Evolutionary conservation across 2,888 invertebrate species (phyloP).

Genomic region (Sisyra nigra): DNA sequence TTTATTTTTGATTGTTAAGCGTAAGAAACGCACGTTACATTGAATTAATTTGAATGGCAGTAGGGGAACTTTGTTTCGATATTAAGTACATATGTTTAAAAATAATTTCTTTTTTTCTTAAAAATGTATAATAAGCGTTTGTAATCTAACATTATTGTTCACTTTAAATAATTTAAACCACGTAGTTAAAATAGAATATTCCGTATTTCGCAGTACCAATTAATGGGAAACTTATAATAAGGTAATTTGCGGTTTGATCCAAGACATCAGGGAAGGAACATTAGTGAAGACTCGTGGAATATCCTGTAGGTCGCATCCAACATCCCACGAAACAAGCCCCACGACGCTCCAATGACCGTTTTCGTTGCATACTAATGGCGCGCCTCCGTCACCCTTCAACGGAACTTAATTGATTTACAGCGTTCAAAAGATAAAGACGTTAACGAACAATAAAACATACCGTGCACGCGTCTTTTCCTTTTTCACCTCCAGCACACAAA

Average conservation of each 20-base stretch:
- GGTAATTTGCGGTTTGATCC: neutral
- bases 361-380: conserved; percentile 47
- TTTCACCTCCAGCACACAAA: conserved; percentile 64
- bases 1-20: too few relatives aligned
- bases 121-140: too few relatives aligned
- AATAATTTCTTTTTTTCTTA: too few relatives aligned
- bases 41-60: too few relatives aligned
- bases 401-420: conserved; percentile 7
- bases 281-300: conserved; percentile 64
- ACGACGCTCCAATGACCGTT: conserved; percentile 40
- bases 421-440: neutral
- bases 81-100: too few relatives aligned
- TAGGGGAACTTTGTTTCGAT: too few relatives aligned
- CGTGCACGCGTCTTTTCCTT: conserved; percentile 62
- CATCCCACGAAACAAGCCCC: conserved; percentile 53
- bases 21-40: too few relatives aligned
- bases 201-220: neutral
- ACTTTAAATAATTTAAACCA: too few relatives aligned
- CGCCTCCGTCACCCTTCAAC: conserved; percentile 56
- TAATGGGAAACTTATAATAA: neutral
- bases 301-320: conserved; percentile 45
- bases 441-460: conserved; percentile 27
- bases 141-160: too few relatives aligned
- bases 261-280: conserved; percentile 23
- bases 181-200: neutral